Base-by-base conservation (phyloP, 1,140 invertebrate species). In the Asobara japonica region DNA sequence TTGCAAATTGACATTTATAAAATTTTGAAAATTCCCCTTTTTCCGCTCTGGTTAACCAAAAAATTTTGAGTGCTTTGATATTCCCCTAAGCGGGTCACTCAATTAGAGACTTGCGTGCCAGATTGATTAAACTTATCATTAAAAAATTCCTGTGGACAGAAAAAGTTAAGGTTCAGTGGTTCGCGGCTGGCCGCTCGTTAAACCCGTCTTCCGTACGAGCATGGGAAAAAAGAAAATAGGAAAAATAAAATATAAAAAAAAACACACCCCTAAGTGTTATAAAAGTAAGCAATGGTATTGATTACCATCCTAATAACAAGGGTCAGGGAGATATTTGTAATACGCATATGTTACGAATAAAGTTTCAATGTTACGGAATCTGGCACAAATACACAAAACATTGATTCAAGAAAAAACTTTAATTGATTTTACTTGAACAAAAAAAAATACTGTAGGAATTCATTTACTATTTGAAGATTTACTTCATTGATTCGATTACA, bases 101-200 rank as follows among this genome's bases (percentile, higher is more conserved):
- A n/a, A n/a, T n/a, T n/a, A n/a, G n/a, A n/a, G n/a, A n/a, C n/a
- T n/a, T n/a, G n/a, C n/a, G n/a, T n/a, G n/a, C n/a, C n/a, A n/a
- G n/a, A n/a, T n/a, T n/a, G n/a, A n/a, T n/a, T n/a, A n/a, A n/a
- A 6, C 56, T 3, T 11, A 61, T 6, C 29, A 61, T 11, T 6
- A 36, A 36, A 36, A 36, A 36, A 36, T 36, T 36, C 11, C 11
- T 18, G 13, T 56, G 51, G 20, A 56, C 8, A 25, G 22, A 56
- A 56, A 56, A 56, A 56, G 20, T 56, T 25, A 22, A 56, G 51
- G 22, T 56, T 56, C 51, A 22, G 22, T 27, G 51, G 18, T 56
- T 56, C 25, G 22, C 51, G 22, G 51, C 51, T 56, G 51, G 51
- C 51, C 51, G 51, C 51, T 56, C 51, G 51, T 56, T 56, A 56